These are phyloP conservation scores for Tetragnatha versicolor DNA, from an alignment of 1,140 invertebrate species.

Conservation along the genomic window DNA sequence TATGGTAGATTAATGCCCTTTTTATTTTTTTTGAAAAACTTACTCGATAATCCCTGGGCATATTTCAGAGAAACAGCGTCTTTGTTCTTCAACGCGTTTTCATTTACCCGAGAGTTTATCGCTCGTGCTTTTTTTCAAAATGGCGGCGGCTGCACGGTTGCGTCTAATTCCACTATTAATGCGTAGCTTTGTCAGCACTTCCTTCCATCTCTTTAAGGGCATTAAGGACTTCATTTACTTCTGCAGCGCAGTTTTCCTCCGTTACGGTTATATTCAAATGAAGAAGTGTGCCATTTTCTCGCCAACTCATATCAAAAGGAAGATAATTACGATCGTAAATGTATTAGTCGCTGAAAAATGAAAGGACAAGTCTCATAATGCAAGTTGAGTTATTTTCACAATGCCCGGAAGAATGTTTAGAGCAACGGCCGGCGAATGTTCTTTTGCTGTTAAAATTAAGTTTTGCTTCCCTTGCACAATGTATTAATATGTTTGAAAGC, in stretches of 20 bases:
- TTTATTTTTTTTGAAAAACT: constrained; percentile 16
- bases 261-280: constrained; percentile 21
- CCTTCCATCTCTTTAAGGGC: constrained; percentile 29
- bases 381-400: too few relatives aligned
- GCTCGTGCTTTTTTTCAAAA: constrained; percentile 14
- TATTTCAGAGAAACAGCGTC: neutral
- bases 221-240: constrained; percentile 51
- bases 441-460: too few relatives aligned
- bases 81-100: constrained; percentile 25
- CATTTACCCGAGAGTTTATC: constrained; percentile 31
- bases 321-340: constrained; percentile 43
- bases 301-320: constrained; percentile 9
- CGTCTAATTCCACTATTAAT: constrained; percentile 40
- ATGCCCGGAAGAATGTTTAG: too few relatives aligned
- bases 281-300: constrained; percentile 33
- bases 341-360: constrained; percentile 33
- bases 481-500: too few relatives aligned
- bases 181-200: constrained; percentile 43
- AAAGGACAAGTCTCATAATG: constrained; percentile 27
- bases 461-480: too few relatives aligned
- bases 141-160: neutral
- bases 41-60: neutral
- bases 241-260: constrained; percentile 10
- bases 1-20: constrained; percentile 3
- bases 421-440: too few relatives aligned